Evolutionary conservation across 2,797 vertebrate genomes (phyloP).

Genomic region (Taeniopygia guttata): DNA sequence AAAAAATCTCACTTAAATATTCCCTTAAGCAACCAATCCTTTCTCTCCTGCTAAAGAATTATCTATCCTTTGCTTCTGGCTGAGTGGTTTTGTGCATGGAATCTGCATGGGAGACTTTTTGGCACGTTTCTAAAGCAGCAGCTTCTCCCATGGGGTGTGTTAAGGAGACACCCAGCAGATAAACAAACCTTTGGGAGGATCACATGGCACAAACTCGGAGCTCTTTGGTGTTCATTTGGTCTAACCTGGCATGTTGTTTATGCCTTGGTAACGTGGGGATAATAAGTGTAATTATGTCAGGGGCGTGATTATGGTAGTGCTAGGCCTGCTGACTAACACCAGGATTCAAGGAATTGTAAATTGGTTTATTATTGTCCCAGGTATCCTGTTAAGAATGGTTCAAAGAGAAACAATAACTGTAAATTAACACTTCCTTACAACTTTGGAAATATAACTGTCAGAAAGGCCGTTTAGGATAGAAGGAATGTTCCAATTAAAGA

Average conservation of each 20-base stretch:
- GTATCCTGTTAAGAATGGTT: background rate
- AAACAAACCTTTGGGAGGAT: background rate
- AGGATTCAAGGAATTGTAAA: background rate
- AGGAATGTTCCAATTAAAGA: conserved; percentile 15
- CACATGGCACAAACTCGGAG: background rate
- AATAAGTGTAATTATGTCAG: background rate
- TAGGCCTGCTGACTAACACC: background rate
- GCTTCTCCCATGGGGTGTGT: background rate
- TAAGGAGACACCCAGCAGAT: background rate
- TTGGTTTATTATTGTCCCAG: background rate
- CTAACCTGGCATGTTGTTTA: background rate
- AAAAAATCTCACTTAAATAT: background rate
- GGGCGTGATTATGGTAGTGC: background rate
- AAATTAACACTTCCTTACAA: background rate
- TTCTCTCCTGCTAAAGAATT: background rate
- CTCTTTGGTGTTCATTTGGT: background rate
- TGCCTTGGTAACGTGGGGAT: background rate
- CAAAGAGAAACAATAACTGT: background rate
- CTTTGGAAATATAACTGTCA: background rate
- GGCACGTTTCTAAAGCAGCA: background rate
- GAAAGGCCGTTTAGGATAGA: background rate
- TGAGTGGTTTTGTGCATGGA: background rate
- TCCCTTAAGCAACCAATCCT: background rate
- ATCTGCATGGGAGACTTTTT: background rate
- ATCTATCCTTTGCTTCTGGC: background rate